Base-by-base conservation (phyloP, 1,140 invertebrate genomes). In the Heliothis subflexa region DNA sequence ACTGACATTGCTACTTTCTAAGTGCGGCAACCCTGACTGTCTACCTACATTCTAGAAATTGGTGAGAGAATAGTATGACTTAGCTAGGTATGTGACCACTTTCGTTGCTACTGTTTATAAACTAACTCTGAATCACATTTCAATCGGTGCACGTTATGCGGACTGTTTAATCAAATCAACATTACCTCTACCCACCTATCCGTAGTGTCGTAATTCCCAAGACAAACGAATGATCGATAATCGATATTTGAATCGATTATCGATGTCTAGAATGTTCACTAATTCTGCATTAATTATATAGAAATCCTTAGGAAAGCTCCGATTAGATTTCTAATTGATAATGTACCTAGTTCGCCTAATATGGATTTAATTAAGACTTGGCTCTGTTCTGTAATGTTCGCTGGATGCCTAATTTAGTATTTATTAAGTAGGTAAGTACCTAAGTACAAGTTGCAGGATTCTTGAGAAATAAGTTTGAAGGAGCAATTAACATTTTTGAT, bases 51-150 rank as follows among this genome's bases (percentile, higher is more conserved):
- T 75, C 73, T 64, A 62, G 73, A 75, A 75, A 75, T 62, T 47
- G 47, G 49, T 75, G 57, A 25, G 54, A 62, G 73, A 62, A 73
- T 59, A 45, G 54, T 59, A 16, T 16, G 52, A 25, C 25, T 40
- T 50, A 50, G 40, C 45, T 45, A 49, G 47, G 33, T 16, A 28
- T 52, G 59, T 21, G 59, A 13, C 21, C 52, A 75, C 73, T 64
- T 75, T 75, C 59, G 73, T 75, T 75, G 62, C 18, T 52, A 52
- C 47, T 75, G 73, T 75, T 75, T 47, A 75, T 64, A 75, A 75
- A 75, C 73, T 49, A 12, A 16, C 12, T 14, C 47, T 75, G 73
- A 75, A 75, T 54, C 59, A 75, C 72, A 13, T 64, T 75, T 28
- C 25, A 75, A 75, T 64, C 59, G 59, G n/a, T 33, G 40, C 47